Evolutionary conservation across 2,888 invertebrate genomes (phyloP), one percentile per base, ranked within the genome.

Genomic region (Glyphotaelius pellucidus): DNA sequence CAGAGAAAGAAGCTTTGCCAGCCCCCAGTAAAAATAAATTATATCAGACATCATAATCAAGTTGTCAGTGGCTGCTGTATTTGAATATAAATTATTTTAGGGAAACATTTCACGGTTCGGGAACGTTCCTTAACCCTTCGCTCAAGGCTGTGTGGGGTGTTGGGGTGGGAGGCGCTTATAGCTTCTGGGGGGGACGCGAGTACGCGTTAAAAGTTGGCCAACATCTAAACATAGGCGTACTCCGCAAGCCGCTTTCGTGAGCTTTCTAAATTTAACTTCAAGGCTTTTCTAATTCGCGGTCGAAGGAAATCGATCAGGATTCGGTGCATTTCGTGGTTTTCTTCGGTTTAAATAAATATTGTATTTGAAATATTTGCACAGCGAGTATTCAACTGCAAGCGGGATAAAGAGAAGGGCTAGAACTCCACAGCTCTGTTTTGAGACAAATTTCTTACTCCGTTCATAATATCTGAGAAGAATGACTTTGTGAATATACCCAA

Each of bases 1-100:
- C 90, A 85, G 84, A 85, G 52, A 80, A 86, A 90, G 90, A 90
- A 90, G 91, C 91, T 92, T 92, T 89, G 89, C 91, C 89, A 90
- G n/a, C 92, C 92, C 91, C 42, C 91, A 80, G 92, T 92, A 93
- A 93, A 93, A 93, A 93, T 93, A 92, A 93, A 93, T 93, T 93
- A 93, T 92, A 93, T 92, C 93, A 93, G 93, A 93, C 93, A 92
- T 93, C 92, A 92, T 92, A 92, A 93, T 93, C 93, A 93, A 93
- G 92, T 93, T 93, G 93, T 93, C 92, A 92, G 92, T 93, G 91
- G 93, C 93, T 92, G 93, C 92, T 91, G 91, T 91, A 93, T 93
- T 93, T 93, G 93, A 93, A 93, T 93, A 93, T 93, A 93, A 93
- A 93, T 93, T 93, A 93, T 93, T 93, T 93, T 93, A 90, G 47